Evolutionary conservation across 1,140 invertebrate genomes (phyloP).

Genomic region (Drosophila suzukii): DNA sequence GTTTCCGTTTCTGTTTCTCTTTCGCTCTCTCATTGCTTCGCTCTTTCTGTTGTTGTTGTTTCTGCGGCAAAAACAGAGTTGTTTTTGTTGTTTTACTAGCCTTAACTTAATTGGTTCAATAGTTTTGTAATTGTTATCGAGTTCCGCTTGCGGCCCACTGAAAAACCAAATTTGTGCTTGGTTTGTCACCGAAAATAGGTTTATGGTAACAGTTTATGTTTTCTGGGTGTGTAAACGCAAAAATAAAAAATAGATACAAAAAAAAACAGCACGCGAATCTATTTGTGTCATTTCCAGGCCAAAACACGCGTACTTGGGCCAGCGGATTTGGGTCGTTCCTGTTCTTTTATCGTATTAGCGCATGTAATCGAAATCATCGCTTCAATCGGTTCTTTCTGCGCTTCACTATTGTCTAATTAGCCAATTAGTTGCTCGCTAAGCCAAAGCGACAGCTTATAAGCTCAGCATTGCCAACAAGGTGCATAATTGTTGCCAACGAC

Average conservation of each 20-base stretch:
- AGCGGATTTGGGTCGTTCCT: conserved; percentile 20
- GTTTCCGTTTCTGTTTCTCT: conserved; percentile 47
- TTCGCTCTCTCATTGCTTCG: conserved; percentile 38
- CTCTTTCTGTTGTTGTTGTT: conserved; percentile 23
- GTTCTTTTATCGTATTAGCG: conserved; percentile 21
- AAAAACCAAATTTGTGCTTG: conserved; percentile 43
- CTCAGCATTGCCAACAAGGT: conserved; percentile 49
- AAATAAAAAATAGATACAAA: neutral
- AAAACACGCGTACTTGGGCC: conserved; percentile 27
- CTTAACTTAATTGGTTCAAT: conserved; percentile 77
- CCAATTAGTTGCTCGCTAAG: conserved; percentile 55
- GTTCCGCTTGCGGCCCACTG: conserved; percentile 47
- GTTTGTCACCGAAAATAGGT: conserved; percentile 75
- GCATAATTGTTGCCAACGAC: conserved; percentile 56
- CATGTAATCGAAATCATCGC: conserved; percentile 44
- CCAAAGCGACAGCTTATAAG: conserved; percentile 37
- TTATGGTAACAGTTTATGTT: conserved; percentile 43
- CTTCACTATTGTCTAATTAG: conserved; percentile 53
- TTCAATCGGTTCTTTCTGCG: conserved; percentile 31
- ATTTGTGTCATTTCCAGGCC: conserved; percentile 33
- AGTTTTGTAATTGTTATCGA: conserved; percentile 72
- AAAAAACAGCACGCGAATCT: conserved; percentile 25
- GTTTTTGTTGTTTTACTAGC: conserved; percentile 42
- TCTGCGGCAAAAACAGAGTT: conserved; percentile 32
- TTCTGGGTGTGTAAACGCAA: conserved; percentile 34